These are phyloP conservation scores for Mycteria americana DNA, from an alignment of 2,797 vertebrate species.

Conservation along the genomic window DNA sequence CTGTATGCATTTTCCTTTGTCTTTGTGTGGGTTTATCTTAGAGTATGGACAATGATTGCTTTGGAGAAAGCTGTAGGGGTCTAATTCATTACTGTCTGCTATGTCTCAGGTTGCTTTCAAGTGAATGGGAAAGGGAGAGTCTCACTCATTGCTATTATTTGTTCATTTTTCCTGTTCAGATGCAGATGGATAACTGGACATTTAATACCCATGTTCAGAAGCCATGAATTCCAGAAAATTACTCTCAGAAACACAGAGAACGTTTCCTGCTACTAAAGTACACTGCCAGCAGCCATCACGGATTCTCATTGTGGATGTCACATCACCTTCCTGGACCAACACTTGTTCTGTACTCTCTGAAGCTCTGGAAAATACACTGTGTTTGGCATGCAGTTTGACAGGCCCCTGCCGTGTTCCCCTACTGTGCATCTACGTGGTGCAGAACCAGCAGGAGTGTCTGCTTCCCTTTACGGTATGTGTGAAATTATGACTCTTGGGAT, in stretches of 20 bases:
- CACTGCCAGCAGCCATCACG: constrained; percentile 74
- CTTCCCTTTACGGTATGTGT: constrained; percentile 89
- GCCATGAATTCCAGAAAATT: constrained; percentile 61
- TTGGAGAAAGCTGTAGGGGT: neutral
- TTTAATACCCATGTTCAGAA: neutral
- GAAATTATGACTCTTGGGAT: neutral
- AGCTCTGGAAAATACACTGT: constrained; percentile 88
- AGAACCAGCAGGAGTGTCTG: constrained; percentile 88
- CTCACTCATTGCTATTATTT: neutral
- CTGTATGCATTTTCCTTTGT: neutral
- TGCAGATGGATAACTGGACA: neutral
- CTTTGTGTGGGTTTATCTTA: neutral
- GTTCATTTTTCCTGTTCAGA: neutral
- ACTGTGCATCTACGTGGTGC: constrained; percentile 87
- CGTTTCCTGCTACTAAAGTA: neutral
- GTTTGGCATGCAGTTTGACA: constrained; percentile 80
- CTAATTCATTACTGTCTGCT: neutral
- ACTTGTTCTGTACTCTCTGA: constrained; percentile 81
- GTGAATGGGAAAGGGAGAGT: neutral
- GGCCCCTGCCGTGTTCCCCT: constrained; percentile 86
- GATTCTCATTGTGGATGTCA: constrained; percentile 84
- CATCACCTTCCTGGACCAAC: constrained; percentile 82
- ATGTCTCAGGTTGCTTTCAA: neutral
- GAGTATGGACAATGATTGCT: neutral
- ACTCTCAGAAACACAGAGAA: neutral